phyloP scores from a whole-genome alignment of 2,888 invertebrate genomes.

The Trichopoda pennipes region DNA sequence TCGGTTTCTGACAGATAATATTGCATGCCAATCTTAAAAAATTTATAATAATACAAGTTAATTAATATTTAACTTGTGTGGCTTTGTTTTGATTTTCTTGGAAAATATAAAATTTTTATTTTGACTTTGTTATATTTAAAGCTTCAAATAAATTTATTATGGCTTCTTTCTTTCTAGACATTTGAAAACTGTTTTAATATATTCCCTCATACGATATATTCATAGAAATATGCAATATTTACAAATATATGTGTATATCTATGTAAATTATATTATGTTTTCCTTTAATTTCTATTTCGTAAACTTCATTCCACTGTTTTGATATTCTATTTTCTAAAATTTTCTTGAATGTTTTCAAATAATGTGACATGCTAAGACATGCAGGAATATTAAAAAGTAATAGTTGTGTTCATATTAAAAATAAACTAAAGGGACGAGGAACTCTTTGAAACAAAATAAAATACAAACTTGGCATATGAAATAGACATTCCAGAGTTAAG shows the following conservation, averaged over 20 bases:
- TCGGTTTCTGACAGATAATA: no score
- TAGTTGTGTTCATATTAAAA: slow-evolving; percentile 6
- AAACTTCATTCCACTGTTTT: slow-evolving; percentile 17
- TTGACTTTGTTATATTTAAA: slow-evolving; percentile 8
- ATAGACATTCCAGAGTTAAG: slow-evolving; percentile 59
- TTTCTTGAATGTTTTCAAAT: slow-evolving; percentile 58
- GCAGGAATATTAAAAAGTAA: slow-evolving; percentile 54
- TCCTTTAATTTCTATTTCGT: slow-evolving; percentile 7
- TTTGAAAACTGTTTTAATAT: slow-evolving; percentile 48
- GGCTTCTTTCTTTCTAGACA: slow-evolving; percentile 45
- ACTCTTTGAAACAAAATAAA: slow-evolving; percentile 32
- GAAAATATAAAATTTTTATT: not conserved
- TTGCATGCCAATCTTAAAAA: not conserved
- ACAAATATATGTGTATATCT: not conserved
- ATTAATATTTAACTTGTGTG: not conserved
- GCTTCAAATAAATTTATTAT: slow-evolving; percentile 3
- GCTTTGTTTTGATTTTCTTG: not conserved
- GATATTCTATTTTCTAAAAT: slow-evolving; percentile 31
- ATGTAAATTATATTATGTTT: slow-evolving; percentile 30
- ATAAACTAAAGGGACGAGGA: slow-evolving; percentile 25
- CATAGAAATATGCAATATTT: not conserved
- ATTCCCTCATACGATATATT: slow-evolving; percentile 52
- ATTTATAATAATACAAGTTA: not conserved
- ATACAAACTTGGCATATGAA: slow-evolving; percentile 17
- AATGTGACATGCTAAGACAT: slow-evolving; percentile 67